Conservation (phyloP, 2,797 vertebrate genomes). For the Siniperca undulata region DNA sequence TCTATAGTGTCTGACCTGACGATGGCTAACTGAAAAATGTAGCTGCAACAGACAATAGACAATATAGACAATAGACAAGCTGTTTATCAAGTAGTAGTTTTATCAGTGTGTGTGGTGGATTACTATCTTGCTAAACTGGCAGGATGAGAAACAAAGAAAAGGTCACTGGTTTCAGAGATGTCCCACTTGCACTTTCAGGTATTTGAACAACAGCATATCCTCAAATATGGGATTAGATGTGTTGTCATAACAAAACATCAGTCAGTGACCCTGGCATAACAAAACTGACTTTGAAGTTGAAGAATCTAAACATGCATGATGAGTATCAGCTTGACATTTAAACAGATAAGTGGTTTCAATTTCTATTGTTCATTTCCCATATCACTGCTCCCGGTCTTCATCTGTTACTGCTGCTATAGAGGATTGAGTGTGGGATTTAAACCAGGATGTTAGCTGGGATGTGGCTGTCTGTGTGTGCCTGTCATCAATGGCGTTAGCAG, state of each 20-base stretch:
- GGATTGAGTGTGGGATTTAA: neutral
- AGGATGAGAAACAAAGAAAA: neutral
- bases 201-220: neutral
- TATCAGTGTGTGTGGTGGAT: neutral
- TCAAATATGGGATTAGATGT: neutral
- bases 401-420: neutral
- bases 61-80: no score
- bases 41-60: no score
- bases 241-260: neutral
- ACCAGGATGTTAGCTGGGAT: conserved; percentile 40
- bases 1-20: no score
- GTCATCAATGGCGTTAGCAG: neutral
- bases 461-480: neutral
- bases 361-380: neutral
- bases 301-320: neutral
- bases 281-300: neutral
- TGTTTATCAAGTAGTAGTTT: no score
- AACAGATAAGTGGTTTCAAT: neutral
- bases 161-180: neutral
- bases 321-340: neutral
- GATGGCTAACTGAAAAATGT: no score
- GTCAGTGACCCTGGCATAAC: neutral
- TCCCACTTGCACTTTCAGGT: neutral
- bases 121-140: neutral
- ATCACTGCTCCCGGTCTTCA: neutral